Evolutionary conservation across 1,140 invertebrate species (phyloP).

Genomic region (Ceratoteleas bidentatus): DNA sequence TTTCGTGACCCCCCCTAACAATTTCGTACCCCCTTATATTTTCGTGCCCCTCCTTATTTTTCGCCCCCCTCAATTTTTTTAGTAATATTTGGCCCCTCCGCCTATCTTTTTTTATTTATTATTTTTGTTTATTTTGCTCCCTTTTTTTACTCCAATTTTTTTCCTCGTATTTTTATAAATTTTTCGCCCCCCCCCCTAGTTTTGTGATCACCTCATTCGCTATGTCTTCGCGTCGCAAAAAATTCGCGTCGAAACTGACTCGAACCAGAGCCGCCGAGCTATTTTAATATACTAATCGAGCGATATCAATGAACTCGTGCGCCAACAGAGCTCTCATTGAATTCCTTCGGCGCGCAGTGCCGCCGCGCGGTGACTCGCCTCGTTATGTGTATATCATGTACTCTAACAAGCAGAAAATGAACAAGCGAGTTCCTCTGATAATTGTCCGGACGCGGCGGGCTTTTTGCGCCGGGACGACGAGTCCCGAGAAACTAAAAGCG

Average conservation of each 20-base stretch:
- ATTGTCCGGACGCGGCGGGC: constrained; percentile 59
- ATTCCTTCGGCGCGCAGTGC: constrained; percentile 67
- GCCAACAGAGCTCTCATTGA: constrained; percentile 78
- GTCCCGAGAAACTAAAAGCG: not conserved
- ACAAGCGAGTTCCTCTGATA: constrained; percentile 63
- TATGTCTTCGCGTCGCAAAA: constrained; percentile 31
- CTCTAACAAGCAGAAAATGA: constrained; percentile 66
- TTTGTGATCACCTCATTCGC: not conserved
- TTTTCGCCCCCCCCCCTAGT: too few relatives aligned
- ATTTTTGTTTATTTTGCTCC: too few relatives aligned
- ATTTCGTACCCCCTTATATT: too few relatives aligned
- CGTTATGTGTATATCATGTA: constrained; percentile 63
- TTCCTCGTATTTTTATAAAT: too few relatives aligned
- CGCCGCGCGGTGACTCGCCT: constrained; percentile 64
- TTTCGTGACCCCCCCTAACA: too few relatives aligned
- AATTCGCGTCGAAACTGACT: constrained; percentile 59
- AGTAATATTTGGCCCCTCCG: too few relatives aligned
- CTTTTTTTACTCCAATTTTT: too few relatives aligned
- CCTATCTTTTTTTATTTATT: too few relatives aligned
- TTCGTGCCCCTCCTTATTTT: too few relatives aligned
- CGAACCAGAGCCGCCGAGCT: constrained; percentile 54
- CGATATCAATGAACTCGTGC: constrained; percentile 79
- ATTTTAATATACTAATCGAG: constrained; percentile 80
- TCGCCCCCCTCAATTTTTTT: too few relatives aligned
- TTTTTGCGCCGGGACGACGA: constrained; percentile 8